These are phyloP conservation scores for Lasioglossum vierecki DNA, from an alignment of 2,888 invertebrate species.

Conservation along the genomic window DNA sequence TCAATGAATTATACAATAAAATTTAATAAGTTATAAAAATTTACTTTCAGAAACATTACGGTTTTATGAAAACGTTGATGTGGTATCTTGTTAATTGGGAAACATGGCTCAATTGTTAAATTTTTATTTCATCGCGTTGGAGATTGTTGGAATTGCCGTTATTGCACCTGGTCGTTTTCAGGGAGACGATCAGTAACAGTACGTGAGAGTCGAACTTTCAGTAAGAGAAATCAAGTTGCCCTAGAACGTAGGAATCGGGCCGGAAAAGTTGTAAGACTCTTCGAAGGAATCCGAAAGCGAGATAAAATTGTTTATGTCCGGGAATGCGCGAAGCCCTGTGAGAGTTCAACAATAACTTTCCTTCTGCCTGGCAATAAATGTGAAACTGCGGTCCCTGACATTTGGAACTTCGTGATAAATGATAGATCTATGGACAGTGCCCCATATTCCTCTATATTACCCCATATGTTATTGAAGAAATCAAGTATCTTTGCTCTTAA, in stretches of 20 bases:
- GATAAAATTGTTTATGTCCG: constrained; percentile 21
- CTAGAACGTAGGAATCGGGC: constrained; percentile 16
- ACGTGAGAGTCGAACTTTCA: constrained; percentile 37
- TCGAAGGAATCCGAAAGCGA: background rate
- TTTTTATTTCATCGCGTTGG: constrained; percentile 60
- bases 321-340: background rate
- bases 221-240: constrained; percentile 37
- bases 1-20: background rate
- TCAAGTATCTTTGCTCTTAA: background rate
- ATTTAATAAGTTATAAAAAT: background rate
- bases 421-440: background rate
- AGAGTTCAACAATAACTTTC: constrained; percentile 7
- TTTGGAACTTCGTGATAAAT: background rate
- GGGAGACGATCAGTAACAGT: constrained; percentile 32
- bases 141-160: constrained; percentile 35
- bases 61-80: background rate
- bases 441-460: background rate
- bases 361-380: constrained; percentile 3
- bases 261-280: constrained; percentile 16
- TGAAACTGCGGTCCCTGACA: background rate
- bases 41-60: background rate
- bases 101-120: background rate
- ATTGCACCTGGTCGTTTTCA: constrained; percentile 10
- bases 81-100: background rate
- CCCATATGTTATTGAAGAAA: background rate